A percentile compares a stretch with the other conserved stretches of the same genome.
phyloP scores from a whole-genome alignment of 2,888 invertebrate species.

The Calameuta pallipes region DNA sequence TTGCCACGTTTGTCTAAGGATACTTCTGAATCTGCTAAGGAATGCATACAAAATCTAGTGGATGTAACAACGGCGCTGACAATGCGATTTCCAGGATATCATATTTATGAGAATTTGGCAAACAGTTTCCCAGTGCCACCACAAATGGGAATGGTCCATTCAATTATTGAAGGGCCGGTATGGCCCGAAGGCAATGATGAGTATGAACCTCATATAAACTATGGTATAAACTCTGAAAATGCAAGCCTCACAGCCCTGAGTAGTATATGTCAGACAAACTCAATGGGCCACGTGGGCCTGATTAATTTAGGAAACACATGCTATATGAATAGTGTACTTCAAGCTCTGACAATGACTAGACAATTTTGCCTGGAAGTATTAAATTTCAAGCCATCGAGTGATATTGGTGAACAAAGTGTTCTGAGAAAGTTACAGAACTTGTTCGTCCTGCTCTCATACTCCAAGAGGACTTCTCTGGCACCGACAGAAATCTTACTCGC shows the following conservation, averaged over 20 bases:
- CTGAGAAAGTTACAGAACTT: constrained; percentile 77
- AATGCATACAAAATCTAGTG: constrained; percentile 72
- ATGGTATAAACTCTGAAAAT: constrained; percentile 64
- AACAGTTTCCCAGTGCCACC: constrained; percentile 56
- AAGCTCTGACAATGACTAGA: constrained; percentile 85
- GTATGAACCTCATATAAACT: constrained; percentile 27
- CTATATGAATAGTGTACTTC: constrained; percentile 89
- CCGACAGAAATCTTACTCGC: constrained; percentile 79
- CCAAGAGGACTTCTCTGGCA: constrained; percentile 74
- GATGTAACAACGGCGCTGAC: constrained; percentile 70
- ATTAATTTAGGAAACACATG: constrained; percentile 89
- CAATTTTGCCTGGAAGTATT: constrained; percentile 80
- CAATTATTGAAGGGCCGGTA: constrained; percentile 56
- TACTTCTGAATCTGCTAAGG: constrained; percentile 66
- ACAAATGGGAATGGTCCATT: constrained; percentile 48
- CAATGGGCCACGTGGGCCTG: constrained; percentile 75
- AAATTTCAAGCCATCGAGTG: constrained; percentile 38
- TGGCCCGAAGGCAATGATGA: constrained; percentile 61
- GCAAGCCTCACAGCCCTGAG: constrained; percentile 86
- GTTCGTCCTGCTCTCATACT: constrained; percentile 79
- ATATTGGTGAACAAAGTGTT: constrained; percentile 38
- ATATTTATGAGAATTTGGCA: constrained; percentile 56
- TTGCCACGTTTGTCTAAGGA: constrained; percentile 71
- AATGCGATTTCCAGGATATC: constrained; percentile 67
- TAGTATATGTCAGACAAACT: constrained; percentile 92